A percentile compares a stretch with the other conserved stretches of the same genome.
Evolutionary conservation across 2,113 vertebrate genomes (phyloP).

Genomic region (Lepus americanus): DNA sequence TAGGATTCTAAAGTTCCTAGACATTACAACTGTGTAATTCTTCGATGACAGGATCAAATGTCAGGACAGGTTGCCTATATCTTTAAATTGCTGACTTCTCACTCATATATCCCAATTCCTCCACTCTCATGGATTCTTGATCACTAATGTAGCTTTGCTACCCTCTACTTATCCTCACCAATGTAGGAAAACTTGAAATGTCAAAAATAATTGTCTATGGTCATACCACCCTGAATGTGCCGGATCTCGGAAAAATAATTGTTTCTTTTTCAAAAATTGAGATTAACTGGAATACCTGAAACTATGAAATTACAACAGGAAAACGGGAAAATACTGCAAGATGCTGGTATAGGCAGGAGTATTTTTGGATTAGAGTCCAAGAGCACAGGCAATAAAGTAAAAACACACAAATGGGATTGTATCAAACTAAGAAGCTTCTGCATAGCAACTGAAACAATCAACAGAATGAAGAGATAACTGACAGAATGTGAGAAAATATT

Average conservation of each 20-base stretch:
- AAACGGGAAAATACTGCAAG: too few species aligned
- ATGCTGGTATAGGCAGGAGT: too few species aligned
- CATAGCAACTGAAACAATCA: too few species aligned
- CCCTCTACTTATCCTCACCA: neutral
- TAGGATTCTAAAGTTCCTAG: neutral
- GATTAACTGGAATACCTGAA: too few species aligned
- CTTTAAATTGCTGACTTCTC: neutral
- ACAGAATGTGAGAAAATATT: too few species aligned
- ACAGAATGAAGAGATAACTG: too few species aligned
- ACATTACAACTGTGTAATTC: neutral
- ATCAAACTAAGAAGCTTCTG: too few species aligned
- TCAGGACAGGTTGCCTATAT: neutral
- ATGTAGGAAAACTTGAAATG: neutral
- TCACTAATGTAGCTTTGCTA: neutral
- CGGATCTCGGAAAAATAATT: neutral
- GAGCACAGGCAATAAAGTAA: too few species aligned
- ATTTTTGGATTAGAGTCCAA: too few species aligned
- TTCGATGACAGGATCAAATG: neutral
- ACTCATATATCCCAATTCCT: neutral
- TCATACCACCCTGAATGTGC: too few species aligned
- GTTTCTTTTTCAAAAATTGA: neutral
- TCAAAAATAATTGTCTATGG: neutral
- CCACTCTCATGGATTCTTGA: neutral
- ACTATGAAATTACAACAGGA: too few species aligned
- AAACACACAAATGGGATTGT: too few species aligned